Evolutionary conservation across 2,797 vertebrate species (phyloP).

Genomic region (Catostomus latipinnis): DNA sequence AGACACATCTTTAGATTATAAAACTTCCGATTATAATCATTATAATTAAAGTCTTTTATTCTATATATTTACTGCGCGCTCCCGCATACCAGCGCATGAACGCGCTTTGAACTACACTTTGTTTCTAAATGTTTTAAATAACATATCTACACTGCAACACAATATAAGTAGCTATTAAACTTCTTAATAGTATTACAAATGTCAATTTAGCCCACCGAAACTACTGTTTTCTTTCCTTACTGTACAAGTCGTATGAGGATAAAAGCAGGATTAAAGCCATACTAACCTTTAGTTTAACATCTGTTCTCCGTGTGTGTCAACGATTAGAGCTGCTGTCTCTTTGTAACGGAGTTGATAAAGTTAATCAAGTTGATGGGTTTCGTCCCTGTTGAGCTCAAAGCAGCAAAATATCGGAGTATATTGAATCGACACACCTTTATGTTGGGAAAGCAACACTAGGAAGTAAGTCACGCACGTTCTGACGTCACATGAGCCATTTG

Average conservation of each 20-base stretch:
- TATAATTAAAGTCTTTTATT: background rate
- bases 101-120: background rate
- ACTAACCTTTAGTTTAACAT: background rate
- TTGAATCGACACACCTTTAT: slow-evolving; percentile 21
- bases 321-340: background rate
- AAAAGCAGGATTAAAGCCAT: background rate
- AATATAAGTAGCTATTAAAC: background rate
- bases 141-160: background rate
- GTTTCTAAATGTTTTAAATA: background rate
- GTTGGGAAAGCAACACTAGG: background rate
- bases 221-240: background rate
- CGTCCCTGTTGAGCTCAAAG: background rate
- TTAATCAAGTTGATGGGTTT: background rate
- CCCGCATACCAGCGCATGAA: slow-evolving; percentile 4
- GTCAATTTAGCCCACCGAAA: background rate
- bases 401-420: background rate
- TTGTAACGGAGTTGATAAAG: background rate
- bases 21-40: no score
- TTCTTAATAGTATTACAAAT: no score
- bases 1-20: no score
- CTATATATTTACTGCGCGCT: background rate
- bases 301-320: background rate
- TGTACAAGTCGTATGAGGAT: background rate
- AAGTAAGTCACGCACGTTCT: background rate
- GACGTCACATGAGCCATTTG: background rate